Evolutionary conservation across 2,888 invertebrate species (phyloP), one percentile per base, ranked within the genome.

Genomic region (Steromphala cineraria): DNA sequence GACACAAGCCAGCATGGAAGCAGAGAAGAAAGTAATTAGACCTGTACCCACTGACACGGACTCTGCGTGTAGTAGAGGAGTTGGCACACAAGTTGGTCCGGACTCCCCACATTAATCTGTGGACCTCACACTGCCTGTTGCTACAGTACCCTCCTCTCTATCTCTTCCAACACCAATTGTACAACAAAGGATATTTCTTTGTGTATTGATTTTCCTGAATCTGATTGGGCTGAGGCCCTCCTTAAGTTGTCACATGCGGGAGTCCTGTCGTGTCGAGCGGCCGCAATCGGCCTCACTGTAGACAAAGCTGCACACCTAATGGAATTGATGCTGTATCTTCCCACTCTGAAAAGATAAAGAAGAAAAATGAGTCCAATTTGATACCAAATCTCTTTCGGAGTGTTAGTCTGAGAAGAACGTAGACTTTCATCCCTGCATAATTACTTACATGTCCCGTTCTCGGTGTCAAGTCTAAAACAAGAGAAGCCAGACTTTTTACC

Each of bases 231-330:
- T 24, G 62, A 28, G 28, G 62, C 62, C 28, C 62, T 62, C 62
- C 62, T 62, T 62, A 62, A 62, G 62, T 62, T 62, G 62, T 62
- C 62, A 62, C 62, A 62, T 62, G 62, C 28, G 62, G 24, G 62
- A 62, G 62, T 62, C 62, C 62, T 15, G 17, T 62, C 28, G 62
- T 62, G 62, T 62, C 62, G 28, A 62, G 24, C 28, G 24, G 62
- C 28, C 62, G 24, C 28, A 28, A 28, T 62, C 62, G 28, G 62
- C 17, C 24, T 62, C 62, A 62, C 28, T 24, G 24, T 28, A 62
- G 62, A 28, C 24, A 62, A 62, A 62, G 28, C 62, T 62, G 62
- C 28, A 62, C 28, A 28, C 28, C 62, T 62, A 62, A 62, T 62
- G 28, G 62, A 62, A 28, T 62, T 15, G 28, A 24, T 28, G 62